phyloP scores from a whole-genome alignment of 2,113 vertebrate genomes.

The Scortum barcoo region DNA sequence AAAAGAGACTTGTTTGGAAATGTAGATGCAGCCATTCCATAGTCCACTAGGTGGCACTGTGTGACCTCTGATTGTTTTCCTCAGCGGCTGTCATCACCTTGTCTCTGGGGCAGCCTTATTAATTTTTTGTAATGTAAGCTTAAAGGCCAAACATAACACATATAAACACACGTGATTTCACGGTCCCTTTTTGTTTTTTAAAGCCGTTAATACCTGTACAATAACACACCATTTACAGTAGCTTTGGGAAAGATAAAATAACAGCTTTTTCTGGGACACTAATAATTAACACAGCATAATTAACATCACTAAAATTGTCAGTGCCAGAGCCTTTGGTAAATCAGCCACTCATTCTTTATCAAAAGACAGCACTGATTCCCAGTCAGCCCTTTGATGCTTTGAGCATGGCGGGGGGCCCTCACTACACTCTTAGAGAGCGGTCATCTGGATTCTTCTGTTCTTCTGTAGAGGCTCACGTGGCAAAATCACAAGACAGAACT shows the following conservation, averaged over 20 bases:
- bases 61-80: slow-evolving; percentile 44
- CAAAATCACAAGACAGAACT: slow-evolving; percentile 17
- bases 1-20: background rate
- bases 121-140: slow-evolving; percentile 9
- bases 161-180: background rate
- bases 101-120: background rate
- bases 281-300: background rate
- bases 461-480: background rate
- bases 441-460: slow-evolving; percentile 33
- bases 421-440: slow-evolving; percentile 2
- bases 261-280: background rate
- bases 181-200: background rate
- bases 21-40: slow-evolving; percentile 3
- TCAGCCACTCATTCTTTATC: background rate
- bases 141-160: background rate
- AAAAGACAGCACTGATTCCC: slow-evolving; percentile 18
- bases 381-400: slow-evolving; percentile 29
- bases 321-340: background rate
- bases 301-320: background rate
- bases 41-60: slow-evolving; percentile 75
- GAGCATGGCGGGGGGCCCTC: slow-evolving; percentile 36
- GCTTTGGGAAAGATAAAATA: background rate
- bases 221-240: background rate
- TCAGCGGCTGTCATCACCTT: background rate
- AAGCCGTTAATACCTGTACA: background rate